Evolutionary conservation across 2,888 invertebrate species (phyloP).

Genomic region (Torymus tubicola): DNA sequence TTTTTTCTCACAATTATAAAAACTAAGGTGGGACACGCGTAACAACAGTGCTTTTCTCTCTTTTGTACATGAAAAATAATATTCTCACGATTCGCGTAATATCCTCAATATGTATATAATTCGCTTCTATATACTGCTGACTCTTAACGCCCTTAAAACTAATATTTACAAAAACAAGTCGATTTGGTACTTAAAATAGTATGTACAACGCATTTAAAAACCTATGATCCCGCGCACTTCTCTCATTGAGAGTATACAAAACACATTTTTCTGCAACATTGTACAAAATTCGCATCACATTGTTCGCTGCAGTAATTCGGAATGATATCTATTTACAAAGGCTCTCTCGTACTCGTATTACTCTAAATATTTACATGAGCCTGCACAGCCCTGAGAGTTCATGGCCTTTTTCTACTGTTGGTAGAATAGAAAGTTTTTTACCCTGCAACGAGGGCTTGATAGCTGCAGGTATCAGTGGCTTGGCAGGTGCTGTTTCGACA

Average conservation of each 20-base stretch:
- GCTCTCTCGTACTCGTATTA: too few species aligned
- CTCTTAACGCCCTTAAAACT: conserved; percentile 30
- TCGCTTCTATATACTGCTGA: conserved; percentile 16
- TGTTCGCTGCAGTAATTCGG: conserved; percentile 21
- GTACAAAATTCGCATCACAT: conserved; percentile 33
- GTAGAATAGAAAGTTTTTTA: conserved; percentile 83
- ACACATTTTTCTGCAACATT: not conserved
- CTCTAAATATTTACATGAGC: conserved; percentile 82
- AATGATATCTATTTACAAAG: conserved; percentile 54
- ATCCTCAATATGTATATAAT: conserved; percentile 10
- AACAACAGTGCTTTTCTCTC: not conserved
- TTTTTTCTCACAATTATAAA: not conserved
- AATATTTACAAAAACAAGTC: conserved; percentile 49
- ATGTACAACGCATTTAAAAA: conserved; percentile 34
- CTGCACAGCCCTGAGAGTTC: conserved; percentile 93
- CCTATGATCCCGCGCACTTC: conserved; percentile 19
- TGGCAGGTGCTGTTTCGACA: conserved; percentile 60
- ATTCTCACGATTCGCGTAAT: conserved; percentile 24
- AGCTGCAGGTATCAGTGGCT: conserved; percentile 67
- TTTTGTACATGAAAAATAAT: conserved; percentile 51
- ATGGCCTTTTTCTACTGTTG: conserved; percentile 84
- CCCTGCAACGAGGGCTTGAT: conserved; percentile 84
- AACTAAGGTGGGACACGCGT: conserved; percentile 4
- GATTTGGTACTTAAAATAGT: conserved; percentile 42
- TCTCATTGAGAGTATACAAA: conserved; percentile 28